Base-by-base conservation (phyloP, 1,140 invertebrate species). In the Gonioctena quinquepunctata region DNA sequence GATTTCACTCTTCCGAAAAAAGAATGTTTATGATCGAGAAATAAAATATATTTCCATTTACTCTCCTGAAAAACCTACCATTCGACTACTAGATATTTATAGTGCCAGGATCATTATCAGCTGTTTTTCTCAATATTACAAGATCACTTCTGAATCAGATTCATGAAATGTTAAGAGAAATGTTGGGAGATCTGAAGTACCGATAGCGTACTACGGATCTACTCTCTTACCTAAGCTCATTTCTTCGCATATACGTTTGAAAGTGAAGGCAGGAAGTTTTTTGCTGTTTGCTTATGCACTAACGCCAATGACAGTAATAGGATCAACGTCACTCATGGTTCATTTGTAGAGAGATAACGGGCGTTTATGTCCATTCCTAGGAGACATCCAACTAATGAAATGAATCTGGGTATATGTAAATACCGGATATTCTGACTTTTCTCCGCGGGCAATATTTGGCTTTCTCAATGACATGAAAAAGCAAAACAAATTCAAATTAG, bases 221-320 rank as follows among this genome's bases (percentile, higher is more conserved):
- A 19, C 54, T 57, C 33, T 42, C 54, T 57, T 57, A 57, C 22
- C 22, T 21, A 57, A 57, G 54, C 54, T 57, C n/a, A 22, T 19
- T 57, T 57, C 22, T 57, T 25, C 22, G 21, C 54, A 21, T 22
- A 23, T 57, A 23, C 21, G 16, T 13, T n/a, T 57, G 22, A 57
- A 57, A 57, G 54, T 57, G 54, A 57, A 57, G 21, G 21, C 11
- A 57, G 54, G 54, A 57, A 57, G 54, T 57, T 57, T 57, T 49
- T 25, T 21, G 21, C 22, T 23, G 22, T 1, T 13, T 42, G 13
- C 54, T 25, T 19, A 57, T 13, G 13, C 33, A 42, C 33, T 42
- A n/a, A 42, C 33, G 33, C 33, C 25, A 57, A n/a, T 57, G 54
- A 57, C 54, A 57, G 54, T 57, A 57, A 57, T 57, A 22, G 54